Base-by-base conservation (phyloP, 2,113 vertebrate genomes). In the Scolopax mira region DNA sequence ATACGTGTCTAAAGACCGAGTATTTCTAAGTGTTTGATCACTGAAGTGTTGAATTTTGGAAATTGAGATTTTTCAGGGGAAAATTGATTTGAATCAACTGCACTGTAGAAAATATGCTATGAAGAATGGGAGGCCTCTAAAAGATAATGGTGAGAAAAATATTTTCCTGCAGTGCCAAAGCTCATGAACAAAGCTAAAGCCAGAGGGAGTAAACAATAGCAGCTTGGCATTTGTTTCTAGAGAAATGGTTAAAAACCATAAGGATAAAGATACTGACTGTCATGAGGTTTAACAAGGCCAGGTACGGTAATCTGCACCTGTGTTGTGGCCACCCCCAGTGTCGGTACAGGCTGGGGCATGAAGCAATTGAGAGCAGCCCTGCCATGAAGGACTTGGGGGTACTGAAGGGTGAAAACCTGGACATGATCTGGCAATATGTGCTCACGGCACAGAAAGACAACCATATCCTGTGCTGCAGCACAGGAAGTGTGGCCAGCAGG, bases 21-120 rank as follows among this genome's bases (percentile, higher is more conserved):
- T 22, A 28, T 75, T 89, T 60, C 55, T 44, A 51, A 72, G 48
- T 48, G 52, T 81, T 86, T 88, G 31, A 49, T 78, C 69, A 52
- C 12, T 74, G 33, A 74, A 71, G 48, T 72, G 65, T 19, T 89
- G 48, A 16, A 48, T 85, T 91, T 84, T 82, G 52, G 82, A 90
- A 93, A 79, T 0, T 15, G 67, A 52, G 35, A 65, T 91, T 90
- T 81, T 96, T 74, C 54, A 41, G 70, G 30, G 27, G n/a, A 65
- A 87, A 92, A 90, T 30, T 81, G 35, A 65, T 94, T 92, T 81
- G 46, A n/a, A 54, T 75, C 48, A 89, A 64, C 44, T 55, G 39
- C 33, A 27, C 24, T 65, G 48, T 54, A 75, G 33, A 89, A 94
- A 93, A 93, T 55, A 42, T 87, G 30, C 39, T 67, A 3, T 74